Evolutionary conservation across 2,888 invertebrate genomes (phyloP).

Genomic region (Tiliacea citrago): DNA sequence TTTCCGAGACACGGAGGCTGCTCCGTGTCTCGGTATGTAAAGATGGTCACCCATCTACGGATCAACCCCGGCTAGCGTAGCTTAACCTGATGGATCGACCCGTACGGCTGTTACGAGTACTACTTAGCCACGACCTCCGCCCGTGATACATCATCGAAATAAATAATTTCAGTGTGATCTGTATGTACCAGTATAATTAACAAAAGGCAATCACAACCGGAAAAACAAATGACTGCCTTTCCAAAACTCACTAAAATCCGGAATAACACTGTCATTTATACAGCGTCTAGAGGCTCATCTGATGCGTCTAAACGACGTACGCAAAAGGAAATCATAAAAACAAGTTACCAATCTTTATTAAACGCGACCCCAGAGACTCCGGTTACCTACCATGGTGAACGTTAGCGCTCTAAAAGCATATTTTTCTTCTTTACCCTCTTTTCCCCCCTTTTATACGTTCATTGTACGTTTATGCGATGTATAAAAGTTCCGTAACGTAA

Average conservation of each 20-base stretch:
- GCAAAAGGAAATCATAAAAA: constrained; percentile 73
- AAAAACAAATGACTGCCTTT: constrained; percentile 32
- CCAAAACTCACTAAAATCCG: constrained; percentile 25
- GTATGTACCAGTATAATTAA: background rate
- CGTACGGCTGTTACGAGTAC: too few species aligned
- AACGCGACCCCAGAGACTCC: constrained; percentile 65
- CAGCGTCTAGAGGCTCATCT: constrained; percentile 24
- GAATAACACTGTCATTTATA: constrained; percentile 32
- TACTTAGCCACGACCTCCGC: too few species aligned
- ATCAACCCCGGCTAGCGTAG: too few species aligned
- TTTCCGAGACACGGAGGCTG: too few species aligned
- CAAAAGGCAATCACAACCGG: constrained; percentile 9
- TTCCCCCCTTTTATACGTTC: constrained; percentile 68
- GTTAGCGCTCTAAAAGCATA: constrained; percentile 72
- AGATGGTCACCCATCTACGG: too few species aligned
- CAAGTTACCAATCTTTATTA: constrained; percentile 77
- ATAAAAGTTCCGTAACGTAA: constrained; percentile 74
- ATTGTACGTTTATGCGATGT: constrained; percentile 71
- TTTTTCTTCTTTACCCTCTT: constrained; percentile 71
- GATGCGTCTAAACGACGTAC: constrained; percentile 53
- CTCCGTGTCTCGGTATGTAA: too few species aligned
- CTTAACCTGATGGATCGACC: too few species aligned
- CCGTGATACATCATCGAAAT: background rate
- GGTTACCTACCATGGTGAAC: constrained; percentile 43
- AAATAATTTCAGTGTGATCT: background rate